Percentiles rank a stretch among this genome's conserved stretches.
phyloP scores from a whole-genome alignment of 2,888 invertebrate species.

The Folsomia candida region DNA sequence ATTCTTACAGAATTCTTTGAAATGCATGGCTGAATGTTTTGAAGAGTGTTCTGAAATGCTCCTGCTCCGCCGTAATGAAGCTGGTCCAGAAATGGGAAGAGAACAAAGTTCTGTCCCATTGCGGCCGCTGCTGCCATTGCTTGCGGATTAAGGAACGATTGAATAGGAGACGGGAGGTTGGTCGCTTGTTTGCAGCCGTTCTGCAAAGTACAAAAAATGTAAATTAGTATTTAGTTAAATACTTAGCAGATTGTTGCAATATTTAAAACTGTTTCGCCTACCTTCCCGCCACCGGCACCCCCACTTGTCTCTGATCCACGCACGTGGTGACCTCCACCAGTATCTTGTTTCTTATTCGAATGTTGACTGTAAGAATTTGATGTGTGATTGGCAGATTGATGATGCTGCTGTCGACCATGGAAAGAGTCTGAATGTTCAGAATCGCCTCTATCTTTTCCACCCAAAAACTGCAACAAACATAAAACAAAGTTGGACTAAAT shows the following conservation, averaged over 20 bases:
- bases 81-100: conserved; percentile 50
- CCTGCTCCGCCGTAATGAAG: conserved; percentile 46
- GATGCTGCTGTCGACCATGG: neutral
- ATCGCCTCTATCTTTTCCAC: neutral
- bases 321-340: neutral
- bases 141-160: conserved; percentile 44
- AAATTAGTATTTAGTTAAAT: conserved; percentile 13
- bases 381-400: neutral
- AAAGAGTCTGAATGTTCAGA: neutral
- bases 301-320: neutral
- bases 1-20: conserved; percentile 50
- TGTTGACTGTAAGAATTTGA: neutral
- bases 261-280: conserved; percentile 2
- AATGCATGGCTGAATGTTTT: conserved; percentile 50
- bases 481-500: too few species aligned
- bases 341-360: neutral
- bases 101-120: conserved; percentile 49
- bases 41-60: conserved; percentile 46
- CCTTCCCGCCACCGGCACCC: conserved; percentile 3
- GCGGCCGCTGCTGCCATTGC: conserved; percentile 42
- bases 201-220: conserved; percentile 21
- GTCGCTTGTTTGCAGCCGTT: conserved; percentile 48
- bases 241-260: conserved; percentile 5
- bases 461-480: neutral
- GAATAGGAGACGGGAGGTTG: conserved; percentile 48